These are phyloP conservation scores for Tinamus guttatus DNA, from an alignment of 2,113 vertebrate genomes.

Conservation along the genomic window DNA sequence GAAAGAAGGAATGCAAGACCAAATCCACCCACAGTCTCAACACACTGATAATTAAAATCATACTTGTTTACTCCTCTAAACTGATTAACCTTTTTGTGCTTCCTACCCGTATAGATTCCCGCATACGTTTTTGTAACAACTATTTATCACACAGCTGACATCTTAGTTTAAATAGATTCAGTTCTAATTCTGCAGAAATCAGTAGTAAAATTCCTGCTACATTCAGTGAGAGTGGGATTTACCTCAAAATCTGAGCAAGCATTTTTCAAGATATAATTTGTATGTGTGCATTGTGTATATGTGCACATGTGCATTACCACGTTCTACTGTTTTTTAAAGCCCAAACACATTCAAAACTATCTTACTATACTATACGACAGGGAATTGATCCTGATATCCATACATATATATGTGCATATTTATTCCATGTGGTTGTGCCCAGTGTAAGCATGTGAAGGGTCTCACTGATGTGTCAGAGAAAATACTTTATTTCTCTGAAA, in stretches of 20 bases:
- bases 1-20: slow-evolving; percentile 27
- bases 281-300: not conserved
- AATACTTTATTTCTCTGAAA: not conserved
- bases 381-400: not conserved
- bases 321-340: not conserved
- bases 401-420: too few relatives aligned
- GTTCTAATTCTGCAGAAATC: not conserved
- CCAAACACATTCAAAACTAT: not conserved
- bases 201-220: not conserved
- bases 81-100: slow-evolving; percentile 6
- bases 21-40: slow-evolving; percentile 31
- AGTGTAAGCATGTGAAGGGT: not conserved
- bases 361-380: not conserved
- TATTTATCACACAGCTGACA: not conserved
- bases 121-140: not conserved
- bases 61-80: slow-evolving; percentile 41
- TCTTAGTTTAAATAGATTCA: not conserved
- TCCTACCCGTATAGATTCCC: not conserved
- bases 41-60: slow-evolving; percentile 54
- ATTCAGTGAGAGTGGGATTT: not conserved
- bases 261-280: not conserved
- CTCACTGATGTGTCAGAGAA: not conserved
- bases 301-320: not conserved
- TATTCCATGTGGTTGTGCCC: not conserved
- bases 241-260: not conserved